phyloP scores from a whole-genome alignment of 1,140 invertebrate genomes.

The Drosophila lini region DNA sequence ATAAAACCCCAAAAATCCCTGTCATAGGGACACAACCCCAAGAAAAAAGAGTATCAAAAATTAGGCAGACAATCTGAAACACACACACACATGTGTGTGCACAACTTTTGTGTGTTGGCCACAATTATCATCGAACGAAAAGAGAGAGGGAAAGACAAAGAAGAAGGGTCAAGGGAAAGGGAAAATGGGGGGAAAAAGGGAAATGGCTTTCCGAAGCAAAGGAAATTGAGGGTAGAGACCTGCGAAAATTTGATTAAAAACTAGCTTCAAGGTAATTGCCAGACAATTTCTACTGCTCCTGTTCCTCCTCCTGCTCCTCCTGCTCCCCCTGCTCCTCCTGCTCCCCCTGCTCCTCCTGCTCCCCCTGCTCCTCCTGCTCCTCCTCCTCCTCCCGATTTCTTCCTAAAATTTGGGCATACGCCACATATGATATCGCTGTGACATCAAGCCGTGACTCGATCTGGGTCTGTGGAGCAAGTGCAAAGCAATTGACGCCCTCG shows the following conservation, averaged over 20 bases:
- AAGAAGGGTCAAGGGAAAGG: not conserved
- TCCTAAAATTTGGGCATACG: constrained; percentile 40
- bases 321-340: not conserved
- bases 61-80: constrained; percentile 18
- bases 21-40: not conserved
- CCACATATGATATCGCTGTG: constrained; percentile 9
- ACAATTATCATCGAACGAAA: constrained; percentile 40
- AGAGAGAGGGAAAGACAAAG: not conserved
- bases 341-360: not conserved
- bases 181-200: not conserved
- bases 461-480: constrained; percentile 83
- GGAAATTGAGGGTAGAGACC: constrained; percentile 52
- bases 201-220: constrained; percentile 13
- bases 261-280: constrained; percentile 72
- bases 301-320: not conserved
- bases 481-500: constrained; percentile 77
- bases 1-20: not conserved
- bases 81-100: constrained; percentile 14
- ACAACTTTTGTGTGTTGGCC: constrained; percentile 46
- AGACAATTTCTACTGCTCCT: constrained; percentile 9
- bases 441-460: constrained; percentile 37
- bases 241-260: constrained; percentile 79
- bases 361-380: not conserved
- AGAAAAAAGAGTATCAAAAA: constrained; percentile 16
- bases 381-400: not conserved